phyloP scores from a whole-genome alignment of 2,888 invertebrate species.

The Netelia fuscicornis region DNA sequence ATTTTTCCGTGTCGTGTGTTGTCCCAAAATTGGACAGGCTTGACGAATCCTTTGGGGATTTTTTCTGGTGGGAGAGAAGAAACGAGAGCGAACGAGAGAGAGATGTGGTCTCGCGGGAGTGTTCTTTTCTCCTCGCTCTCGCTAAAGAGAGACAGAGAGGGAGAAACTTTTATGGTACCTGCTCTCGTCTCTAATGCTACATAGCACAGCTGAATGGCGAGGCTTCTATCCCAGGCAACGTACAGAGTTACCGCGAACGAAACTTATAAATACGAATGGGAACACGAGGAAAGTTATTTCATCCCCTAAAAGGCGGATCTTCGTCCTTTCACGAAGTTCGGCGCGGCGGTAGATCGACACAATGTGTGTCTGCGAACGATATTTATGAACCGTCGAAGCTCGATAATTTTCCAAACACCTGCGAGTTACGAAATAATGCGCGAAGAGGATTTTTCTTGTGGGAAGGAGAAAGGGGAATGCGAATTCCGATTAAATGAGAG shows the following conservation, averaged over 20 bases:
- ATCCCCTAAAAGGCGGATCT: not conserved
- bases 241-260: too few relatives aligned
- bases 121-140: not conserved
- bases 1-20: slow-evolving; percentile 13
- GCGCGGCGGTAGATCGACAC: not conserved
- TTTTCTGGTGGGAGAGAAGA: slow-evolving; percentile 8
- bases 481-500: slow-evolving; percentile 35
- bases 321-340: slow-evolving; percentile 30
- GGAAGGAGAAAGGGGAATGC: not conserved
- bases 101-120: not conserved
- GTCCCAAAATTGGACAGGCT: slow-evolving; percentile 34
- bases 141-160: not conserved
- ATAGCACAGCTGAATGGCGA: slow-evolving; percentile 38
- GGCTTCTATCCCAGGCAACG: slow-evolving; percentile 22
- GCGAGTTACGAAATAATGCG: slow-evolving; percentile 24
- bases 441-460: not conserved
- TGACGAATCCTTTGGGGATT: slow-evolving; percentile 55
- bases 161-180: slow-evolving; percentile 43
- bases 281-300: slow-evolving; percentile 36
- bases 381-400: slow-evolving; percentile 31
- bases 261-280: slow-evolving; percentile 35
- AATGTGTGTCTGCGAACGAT: not conserved
- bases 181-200: slow-evolving; percentile 22
- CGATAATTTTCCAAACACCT: slow-evolving; percentile 9
- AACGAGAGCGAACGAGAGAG: slow-evolving; percentile 3